Conservation (phyloP, 2,888 invertebrate genomes). For the Zele albiditarsus region DNA sequence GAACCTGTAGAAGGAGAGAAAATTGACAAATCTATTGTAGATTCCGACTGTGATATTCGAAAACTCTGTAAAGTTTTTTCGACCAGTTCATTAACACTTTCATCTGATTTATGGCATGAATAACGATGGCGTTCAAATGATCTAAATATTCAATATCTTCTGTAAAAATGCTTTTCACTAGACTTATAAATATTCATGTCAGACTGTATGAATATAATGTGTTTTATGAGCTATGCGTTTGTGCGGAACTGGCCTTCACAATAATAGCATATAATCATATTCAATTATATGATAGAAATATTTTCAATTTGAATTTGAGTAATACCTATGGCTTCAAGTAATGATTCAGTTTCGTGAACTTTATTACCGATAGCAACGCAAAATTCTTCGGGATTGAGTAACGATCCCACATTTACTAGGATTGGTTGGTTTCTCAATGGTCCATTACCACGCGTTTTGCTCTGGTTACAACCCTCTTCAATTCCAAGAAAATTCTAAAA, state of each 20-base stretch:
- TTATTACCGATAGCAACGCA: constrained; percentile 1
- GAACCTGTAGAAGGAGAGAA: no score
- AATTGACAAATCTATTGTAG: not conserved
- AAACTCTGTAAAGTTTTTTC: not conserved
- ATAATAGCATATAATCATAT: constrained; percentile 36
- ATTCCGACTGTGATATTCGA: not conserved
- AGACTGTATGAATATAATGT: constrained; percentile 11
- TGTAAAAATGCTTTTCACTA: constrained; percentile 22
- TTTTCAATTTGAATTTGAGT: no score
- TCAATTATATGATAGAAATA: constrained; percentile 17
- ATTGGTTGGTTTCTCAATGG: constrained; percentile 26
- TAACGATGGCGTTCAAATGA: constrained; percentile 37
- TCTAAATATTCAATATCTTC: constrained; percentile 30
- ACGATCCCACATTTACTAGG: constrained; percentile 31
- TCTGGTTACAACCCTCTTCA: no score
- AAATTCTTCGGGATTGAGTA: not conserved
- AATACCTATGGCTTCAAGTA: constrained; percentile 24
- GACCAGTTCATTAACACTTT: not conserved
- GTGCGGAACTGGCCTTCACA: constrained; percentile 5
- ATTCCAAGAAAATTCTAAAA: no score
- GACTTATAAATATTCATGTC: constrained; percentile 26
- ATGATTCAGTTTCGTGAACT: constrained; percentile 4
- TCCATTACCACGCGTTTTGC: no score
- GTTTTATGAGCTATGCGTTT: constrained; percentile 22
- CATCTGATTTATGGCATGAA: not conserved